A percentile compares a stretch with the other conserved stretches of the same genome.
These are phyloP conservation scores for Sakesphorus luctuosus DNA, from an alignment of 2,113 vertebrate species.

Conservation along the genomic window DNA sequence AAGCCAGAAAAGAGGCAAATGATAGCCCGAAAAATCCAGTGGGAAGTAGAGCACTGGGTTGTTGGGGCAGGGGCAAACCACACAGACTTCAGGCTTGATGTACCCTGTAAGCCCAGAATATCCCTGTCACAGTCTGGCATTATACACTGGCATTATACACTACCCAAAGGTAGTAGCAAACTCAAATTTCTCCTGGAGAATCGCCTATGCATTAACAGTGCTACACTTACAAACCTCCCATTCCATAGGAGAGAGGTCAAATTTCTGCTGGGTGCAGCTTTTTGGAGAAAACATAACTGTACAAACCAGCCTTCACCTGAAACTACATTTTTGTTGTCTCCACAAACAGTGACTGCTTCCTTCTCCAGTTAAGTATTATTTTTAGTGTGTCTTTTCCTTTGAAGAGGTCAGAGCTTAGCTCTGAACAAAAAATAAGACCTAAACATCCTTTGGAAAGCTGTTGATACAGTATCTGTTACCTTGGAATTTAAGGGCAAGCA, in stretches of 20 bases:
- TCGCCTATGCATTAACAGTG: not conserved
- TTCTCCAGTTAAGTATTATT: not conserved
- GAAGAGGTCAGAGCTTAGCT: not conserved
- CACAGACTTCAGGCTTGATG: not conserved
- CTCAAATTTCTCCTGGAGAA: not conserved
- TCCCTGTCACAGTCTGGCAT: not conserved
- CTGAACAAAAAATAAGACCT: not conserved
- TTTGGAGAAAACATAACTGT: not conserved
- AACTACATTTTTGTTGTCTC: not conserved
- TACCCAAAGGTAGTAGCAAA: not conserved
- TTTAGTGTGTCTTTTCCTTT: not conserved
- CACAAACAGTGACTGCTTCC: not conserved
- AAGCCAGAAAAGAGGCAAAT: not conserved
- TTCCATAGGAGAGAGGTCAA: not conserved
- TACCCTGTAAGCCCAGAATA: not conserved
- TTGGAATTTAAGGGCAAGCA: not conserved
- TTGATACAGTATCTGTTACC: not conserved
- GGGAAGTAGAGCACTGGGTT: fast-evolving
- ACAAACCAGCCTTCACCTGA: not conserved
- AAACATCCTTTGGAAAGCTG: not conserved
- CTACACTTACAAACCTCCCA: not conserved
- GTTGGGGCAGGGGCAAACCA: not conserved
- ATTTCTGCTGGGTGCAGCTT: not conserved
- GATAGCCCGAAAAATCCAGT: not conserved
- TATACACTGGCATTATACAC: no score